Percentiles rank a stretch among this genome's conserved stretches.
phyloP scores from a whole-genome alignment of 2,888 invertebrate species.

The Sacculina carcini region DNA sequence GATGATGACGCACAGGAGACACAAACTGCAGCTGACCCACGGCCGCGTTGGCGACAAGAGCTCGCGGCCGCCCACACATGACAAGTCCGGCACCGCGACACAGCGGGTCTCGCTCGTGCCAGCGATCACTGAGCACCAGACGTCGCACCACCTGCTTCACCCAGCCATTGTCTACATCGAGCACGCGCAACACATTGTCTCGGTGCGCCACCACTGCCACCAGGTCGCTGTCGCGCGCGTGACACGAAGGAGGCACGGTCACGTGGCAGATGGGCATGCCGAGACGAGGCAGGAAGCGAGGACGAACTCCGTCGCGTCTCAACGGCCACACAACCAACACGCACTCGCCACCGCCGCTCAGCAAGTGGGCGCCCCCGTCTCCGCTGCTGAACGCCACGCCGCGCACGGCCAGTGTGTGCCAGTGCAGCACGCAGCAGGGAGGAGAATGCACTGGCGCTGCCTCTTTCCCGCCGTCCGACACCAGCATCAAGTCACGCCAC shows the following conservation, averaged over 20 bases:
- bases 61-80: conserved; percentile 17
- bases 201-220: not conserved
- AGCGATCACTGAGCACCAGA: too few relatives aligned
- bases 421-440: conserved; percentile 19
- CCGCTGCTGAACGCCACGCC: conserved; percentile 19
- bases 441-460: conserved; percentile 15
- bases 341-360: conserved; percentile 48
- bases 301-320: conserved; percentile 24
- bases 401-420: conserved; percentile 21
- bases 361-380: conserved; percentile 32
- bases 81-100: conserved; percentile 16
- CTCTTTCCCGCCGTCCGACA: too few relatives aligned
- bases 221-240: not conserved
- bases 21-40: conserved; percentile 22
- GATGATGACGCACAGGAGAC: conserved; percentile 10
- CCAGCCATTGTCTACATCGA: not conserved
- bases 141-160: not conserved
- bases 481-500: conserved; percentile 16
- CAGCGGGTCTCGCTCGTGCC: not conserved
- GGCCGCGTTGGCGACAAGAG: conserved; percentile 19
- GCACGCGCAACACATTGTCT: not conserved
- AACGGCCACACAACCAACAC: conserved; percentile 49
- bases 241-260: too few relatives aligned
- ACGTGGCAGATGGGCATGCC: conserved; percentile 37
- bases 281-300: conserved; percentile 38